Evolutionary conservation across 2,113 vertebrate species (phyloP).

Genomic region (Brachyistius frenatus): DNA sequence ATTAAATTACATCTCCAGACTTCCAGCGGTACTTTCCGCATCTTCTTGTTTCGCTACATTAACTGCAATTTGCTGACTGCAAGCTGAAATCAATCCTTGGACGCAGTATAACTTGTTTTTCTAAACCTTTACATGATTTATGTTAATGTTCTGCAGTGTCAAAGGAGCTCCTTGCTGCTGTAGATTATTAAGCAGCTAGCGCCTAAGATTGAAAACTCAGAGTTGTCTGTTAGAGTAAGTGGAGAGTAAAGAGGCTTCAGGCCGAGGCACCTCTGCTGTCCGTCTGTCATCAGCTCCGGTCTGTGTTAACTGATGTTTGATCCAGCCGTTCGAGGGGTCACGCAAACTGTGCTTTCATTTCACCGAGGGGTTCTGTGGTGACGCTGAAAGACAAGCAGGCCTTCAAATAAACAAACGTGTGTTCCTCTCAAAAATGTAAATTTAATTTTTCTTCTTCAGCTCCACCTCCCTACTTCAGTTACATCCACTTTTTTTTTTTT

Average conservation of each 20-base stretch:
- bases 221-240: constrained; percentile 46
- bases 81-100: constrained; percentile 56
- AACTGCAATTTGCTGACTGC: constrained; percentile 63
- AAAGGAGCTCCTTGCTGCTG: constrained; percentile 14
- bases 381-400: constrained; percentile 42
- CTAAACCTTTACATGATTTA: constrained; percentile 30
- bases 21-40: constrained; percentile 53
- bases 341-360: constrained; percentile 56
- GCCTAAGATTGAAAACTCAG: constrained; percentile 33
- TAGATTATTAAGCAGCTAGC: constrained; percentile 12
- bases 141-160: constrained; percentile 24
- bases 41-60: constrained; percentile 63
- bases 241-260: constrained; percentile 46
- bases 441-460: neutral
- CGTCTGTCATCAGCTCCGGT: constrained; percentile 74
- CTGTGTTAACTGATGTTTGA: constrained; percentile 67
- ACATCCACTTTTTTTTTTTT: constrained; percentile 6
- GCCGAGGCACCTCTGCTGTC: constrained; percentile 66
- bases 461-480: neutral
- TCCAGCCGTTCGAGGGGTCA: constrained; percentile 53
- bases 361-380: constrained; percentile 6
- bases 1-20: constrained; percentile 72
- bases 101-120: constrained; percentile 60
- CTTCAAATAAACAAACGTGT: constrained; percentile 33
- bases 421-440: neutral